Conservation (phyloP, 2,888 invertebrate species). For the Meghimatium bilineatum region DNA sequence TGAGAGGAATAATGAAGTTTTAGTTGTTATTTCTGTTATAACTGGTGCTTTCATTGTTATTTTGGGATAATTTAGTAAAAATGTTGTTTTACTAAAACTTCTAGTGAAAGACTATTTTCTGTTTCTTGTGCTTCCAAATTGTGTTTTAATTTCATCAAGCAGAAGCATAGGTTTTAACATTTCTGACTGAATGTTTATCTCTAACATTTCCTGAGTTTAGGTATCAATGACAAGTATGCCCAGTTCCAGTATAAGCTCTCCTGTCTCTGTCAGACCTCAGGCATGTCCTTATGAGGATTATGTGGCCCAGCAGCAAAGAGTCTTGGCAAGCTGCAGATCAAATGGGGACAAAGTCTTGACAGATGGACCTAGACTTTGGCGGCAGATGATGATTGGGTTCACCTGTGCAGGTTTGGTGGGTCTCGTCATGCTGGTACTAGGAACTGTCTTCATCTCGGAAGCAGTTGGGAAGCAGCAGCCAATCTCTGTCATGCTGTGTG, state of each 20-base stretch:
- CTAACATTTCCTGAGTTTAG: not conserved
- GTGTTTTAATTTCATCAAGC: too few species aligned
- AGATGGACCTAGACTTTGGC: slow-evolving; percentile 62
- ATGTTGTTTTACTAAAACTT: too few species aligned
- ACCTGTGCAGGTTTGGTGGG: slow-evolving; percentile 68
- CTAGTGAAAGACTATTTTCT: too few species aligned
- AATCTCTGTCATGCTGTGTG: slow-evolving; percentile 72
- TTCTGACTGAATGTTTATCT: too few species aligned
- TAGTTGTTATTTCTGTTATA: too few species aligned
- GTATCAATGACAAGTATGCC: slow-evolving; percentile 8
- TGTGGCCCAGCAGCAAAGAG: slow-evolving; percentile 53
- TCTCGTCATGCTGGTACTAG: slow-evolving; percentile 67
- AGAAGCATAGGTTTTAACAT: too few species aligned
- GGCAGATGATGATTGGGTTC: slow-evolving; percentile 72
- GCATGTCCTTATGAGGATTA: slow-evolving; percentile 52
- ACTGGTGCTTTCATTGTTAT: too few species aligned
- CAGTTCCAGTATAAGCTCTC: slow-evolving; percentile 31
- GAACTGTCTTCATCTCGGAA: slow-evolving; percentile 67
- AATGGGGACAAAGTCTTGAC: slow-evolving; percentile 20
- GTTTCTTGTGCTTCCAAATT: too few species aligned
- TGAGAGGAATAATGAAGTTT: too few species aligned
- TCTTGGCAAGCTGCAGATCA: slow-evolving; percentile 36
- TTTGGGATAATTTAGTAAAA: too few species aligned
- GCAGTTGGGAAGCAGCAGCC: slow-evolving; percentile 66
- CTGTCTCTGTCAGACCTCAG: slow-evolving; percentile 49